These are phyloP conservation scores for Sclerodermus sp. DNA, from an alignment of 2,888 invertebrate genomes.

Conservation along the genomic window DNA sequence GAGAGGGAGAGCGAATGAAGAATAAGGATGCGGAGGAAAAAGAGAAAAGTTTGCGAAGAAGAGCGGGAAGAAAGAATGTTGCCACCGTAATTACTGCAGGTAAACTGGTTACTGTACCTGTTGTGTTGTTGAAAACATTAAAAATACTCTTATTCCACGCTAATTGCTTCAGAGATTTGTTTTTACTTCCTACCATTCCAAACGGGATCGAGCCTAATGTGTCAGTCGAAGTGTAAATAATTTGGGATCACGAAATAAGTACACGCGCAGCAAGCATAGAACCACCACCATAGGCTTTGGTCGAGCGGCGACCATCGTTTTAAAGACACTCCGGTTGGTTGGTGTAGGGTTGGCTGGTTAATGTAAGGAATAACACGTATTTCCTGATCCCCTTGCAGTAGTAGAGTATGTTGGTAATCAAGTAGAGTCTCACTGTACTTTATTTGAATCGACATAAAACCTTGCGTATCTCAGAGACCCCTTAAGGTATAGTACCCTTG, in stretches of 20 bases:
- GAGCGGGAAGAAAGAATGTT: slow-evolving; percentile 23
- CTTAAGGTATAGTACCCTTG: too few relatives aligned
- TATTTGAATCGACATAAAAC: too few relatives aligned
- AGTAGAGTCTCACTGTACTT: too few relatives aligned
- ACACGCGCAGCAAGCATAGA: too few relatives aligned
- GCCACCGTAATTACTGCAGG: slow-evolving; percentile 52
- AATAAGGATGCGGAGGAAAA: slow-evolving; percentile 13
- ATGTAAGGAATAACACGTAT: too few relatives aligned
- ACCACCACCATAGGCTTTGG: too few relatives aligned
- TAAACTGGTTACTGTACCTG: slow-evolving; percentile 56
- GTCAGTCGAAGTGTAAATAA: neutral
- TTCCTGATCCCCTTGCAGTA: too few relatives aligned
- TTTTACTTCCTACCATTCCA: slow-evolving; percentile 24
- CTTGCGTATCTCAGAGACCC: too few relatives aligned
- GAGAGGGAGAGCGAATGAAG: slow-evolving; percentile 14
- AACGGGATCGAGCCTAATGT: neutral
- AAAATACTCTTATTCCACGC: slow-evolving; percentile 55
- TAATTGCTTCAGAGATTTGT: slow-evolving; percentile 41
- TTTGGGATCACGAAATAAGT: neutral
- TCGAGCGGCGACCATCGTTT: too few relatives aligned
- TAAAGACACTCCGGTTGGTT: too few relatives aligned
- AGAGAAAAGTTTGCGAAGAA: slow-evolving; percentile 9
- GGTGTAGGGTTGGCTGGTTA: too few relatives aligned
- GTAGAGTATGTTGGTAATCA: too few relatives aligned
- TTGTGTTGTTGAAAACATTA: slow-evolving; percentile 55